Evolutionary conservation across 2,797 vertebrate genomes (phyloP).

Genomic region (Poecilia picta): DNA sequence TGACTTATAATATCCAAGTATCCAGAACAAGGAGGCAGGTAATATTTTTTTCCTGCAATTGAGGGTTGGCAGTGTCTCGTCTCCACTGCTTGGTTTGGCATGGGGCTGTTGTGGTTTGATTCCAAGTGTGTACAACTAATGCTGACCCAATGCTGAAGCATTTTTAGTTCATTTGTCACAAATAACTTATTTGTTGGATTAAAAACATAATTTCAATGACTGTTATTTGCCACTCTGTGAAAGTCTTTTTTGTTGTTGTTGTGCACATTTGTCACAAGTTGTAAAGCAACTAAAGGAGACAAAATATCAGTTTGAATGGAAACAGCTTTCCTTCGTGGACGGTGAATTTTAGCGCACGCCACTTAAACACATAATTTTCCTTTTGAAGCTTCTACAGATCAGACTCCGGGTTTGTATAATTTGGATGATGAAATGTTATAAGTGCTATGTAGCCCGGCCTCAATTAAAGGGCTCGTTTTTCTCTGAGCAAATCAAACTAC

Average conservation of each 20-base stretch:
- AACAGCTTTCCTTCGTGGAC: constrained; percentile 43
- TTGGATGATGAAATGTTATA: constrained; percentile 45
- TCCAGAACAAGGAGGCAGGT: not conserved
- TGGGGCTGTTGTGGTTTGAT: not conserved
- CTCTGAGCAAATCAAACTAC: constrained; percentile 55
- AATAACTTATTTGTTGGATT: not conserved
- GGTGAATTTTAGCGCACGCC: constrained; percentile 44
- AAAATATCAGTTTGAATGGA: constrained; percentile 32
- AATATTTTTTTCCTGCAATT: not conserved
- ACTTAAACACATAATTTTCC: constrained; percentile 26
- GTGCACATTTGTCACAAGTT: constrained; percentile 16
- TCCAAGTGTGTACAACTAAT: not conserved
- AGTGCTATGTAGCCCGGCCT: constrained; percentile 58
- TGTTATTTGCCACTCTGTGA: not conserved
- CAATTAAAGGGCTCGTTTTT: constrained; percentile 62
- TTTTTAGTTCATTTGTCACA: not conserved
- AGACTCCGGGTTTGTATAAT: constrained; percentile 45
- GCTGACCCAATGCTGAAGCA: not conserved
- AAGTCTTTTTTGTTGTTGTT: not conserved
- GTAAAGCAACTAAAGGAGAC: not conserved
- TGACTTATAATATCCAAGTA: not conserved
- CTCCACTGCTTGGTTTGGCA: not conserved
- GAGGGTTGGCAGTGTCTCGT: not conserved
- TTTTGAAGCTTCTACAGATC: constrained; percentile 54
- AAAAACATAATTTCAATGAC: not conserved